Conservation (phyloP, 2,113 vertebrate genomes). For the Hippocampus comes region DNA sequence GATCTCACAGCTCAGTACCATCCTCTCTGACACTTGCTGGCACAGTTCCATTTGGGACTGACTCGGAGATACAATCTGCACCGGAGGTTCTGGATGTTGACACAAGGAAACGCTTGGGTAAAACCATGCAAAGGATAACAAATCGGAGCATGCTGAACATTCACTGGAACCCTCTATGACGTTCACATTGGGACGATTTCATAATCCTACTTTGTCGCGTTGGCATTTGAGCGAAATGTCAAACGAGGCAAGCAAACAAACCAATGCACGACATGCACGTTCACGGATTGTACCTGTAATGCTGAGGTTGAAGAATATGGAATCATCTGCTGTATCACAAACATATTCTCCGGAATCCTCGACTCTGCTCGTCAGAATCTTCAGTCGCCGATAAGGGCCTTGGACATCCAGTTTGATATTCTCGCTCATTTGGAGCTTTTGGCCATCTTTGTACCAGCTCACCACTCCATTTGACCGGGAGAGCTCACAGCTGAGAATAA, state of each 20-base stretch:
- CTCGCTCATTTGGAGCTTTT: constrained; percentile 78
- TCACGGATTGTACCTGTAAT: constrained; percentile 79
- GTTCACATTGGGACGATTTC: too few relatives aligned
- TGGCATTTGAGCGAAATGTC: not conserved
- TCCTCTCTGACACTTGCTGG: constrained; percentile 76
- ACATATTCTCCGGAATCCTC: constrained; percentile 86
- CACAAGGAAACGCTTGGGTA: not conserved
- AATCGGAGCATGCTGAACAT: not conserved
- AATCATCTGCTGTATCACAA: constrained; percentile 83
- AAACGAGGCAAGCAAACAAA: not conserved
- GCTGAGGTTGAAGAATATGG: constrained; percentile 82
- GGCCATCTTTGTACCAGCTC: constrained; percentile 85
- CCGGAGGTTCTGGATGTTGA: constrained; percentile 76
- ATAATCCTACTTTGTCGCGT: too few relatives aligned
- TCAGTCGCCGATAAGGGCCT: constrained; percentile 73
- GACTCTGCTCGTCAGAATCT: constrained; percentile 73
- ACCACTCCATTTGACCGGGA: constrained; percentile 72
- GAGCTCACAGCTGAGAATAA: constrained; percentile 85
- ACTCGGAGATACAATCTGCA: constrained; percentile 81
- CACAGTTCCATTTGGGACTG: constrained; percentile 75
- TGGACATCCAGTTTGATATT: constrained; percentile 77
- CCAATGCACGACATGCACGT: not conserved
- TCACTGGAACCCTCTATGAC: not conserved
- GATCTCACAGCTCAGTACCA: constrained; percentile 87
- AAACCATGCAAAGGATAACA: not conserved